These are phyloP conservation scores for Dynastes tityus DNA, from an alignment of 2,888 invertebrate genomes.

Conservation along the genomic window DNA sequence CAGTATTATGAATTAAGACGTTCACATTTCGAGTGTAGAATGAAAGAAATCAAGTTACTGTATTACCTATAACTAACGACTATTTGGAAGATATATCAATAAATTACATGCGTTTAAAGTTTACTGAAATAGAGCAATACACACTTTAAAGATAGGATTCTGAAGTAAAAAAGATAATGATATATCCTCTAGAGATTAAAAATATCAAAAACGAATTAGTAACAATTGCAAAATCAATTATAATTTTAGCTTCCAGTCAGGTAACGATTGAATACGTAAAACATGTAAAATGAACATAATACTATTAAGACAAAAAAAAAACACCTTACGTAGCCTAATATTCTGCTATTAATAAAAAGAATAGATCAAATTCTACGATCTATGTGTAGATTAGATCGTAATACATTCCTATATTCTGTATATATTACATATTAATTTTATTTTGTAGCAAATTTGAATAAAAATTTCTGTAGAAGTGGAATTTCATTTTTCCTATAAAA, in stretches of 20 bases:
- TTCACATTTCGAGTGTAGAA: not conserved
- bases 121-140: not conserved
- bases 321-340: not conserved
- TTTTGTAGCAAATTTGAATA: slow-evolving; percentile 44
- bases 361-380: slow-evolving; percentile 1
- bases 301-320: not conserved
- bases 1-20: slow-evolving; percentile 19
- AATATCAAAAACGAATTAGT: too few species aligned
- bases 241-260: not conserved
- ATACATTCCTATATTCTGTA: slow-evolving; percentile 29
- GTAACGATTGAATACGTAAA: not conserved
- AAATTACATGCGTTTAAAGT: not conserved
- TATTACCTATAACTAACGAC: not conserved
- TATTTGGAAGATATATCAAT: not conserved
- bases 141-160: too few species aligned
- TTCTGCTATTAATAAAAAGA: not conserved
- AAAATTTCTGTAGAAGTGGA: slow-evolving; percentile 12
- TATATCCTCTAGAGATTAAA: too few species aligned
- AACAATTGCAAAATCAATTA: not conserved
- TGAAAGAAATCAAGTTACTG: not conserved
- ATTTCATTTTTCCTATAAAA: not conserved
- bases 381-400: not conserved
- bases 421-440: slow-evolving; percentile 34
- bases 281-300: not conserved
- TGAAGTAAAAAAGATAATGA: too few species aligned